Percentiles rank a stretch among this genome's conserved stretches.
These are phyloP conservation scores for Pachliopta kotzebuea DNA, from an alignment of 2,888 invertebrate genomes.

Conservation along the genomic window DNA sequence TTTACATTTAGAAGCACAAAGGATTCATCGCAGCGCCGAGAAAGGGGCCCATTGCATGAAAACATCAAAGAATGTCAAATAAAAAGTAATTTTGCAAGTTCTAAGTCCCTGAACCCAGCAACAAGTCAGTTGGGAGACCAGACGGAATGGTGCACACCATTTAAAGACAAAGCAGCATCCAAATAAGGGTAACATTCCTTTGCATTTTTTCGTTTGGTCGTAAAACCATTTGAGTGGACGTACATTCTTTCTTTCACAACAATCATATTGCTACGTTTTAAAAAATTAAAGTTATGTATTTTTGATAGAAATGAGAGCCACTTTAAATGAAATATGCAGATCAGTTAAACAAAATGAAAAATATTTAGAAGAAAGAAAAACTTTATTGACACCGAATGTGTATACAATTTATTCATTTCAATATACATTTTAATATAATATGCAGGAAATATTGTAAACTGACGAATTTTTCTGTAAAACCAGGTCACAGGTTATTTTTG, in stretches of 20 bases:
- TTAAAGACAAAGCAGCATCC: conserved; percentile 23
- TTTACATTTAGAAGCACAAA: conserved; percentile 19
- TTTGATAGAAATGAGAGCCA: conserved; percentile 8
- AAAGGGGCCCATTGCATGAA: conserved; percentile 29
- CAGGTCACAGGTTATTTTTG: too few relatives aligned
- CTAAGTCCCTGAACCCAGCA: conserved; percentile 30
- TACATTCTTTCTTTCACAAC: conserved; percentile 34
- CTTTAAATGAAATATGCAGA: conserved; percentile 12
- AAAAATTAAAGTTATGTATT: conserved; percentile 21
- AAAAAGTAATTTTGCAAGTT: conserved; percentile 39
- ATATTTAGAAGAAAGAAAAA: too few relatives aligned
- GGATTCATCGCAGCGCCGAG: conserved; percentile 16
- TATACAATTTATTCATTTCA: too few relatives aligned
- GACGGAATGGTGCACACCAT: conserved; percentile 27
- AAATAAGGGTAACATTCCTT: conserved; percentile 30
- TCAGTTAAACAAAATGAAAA: conserved; percentile 15
- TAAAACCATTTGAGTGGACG: conserved; percentile 27
- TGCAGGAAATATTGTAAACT: too few relatives aligned
- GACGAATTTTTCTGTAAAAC: too few relatives aligned
- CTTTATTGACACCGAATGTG: too few relatives aligned
- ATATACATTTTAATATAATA: too few relatives aligned
- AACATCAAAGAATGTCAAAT: conserved; percentile 33
- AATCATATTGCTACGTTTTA: conserved; percentile 22
- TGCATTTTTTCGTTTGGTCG: conserved; percentile 28
- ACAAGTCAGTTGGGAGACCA: conserved; percentile 26